phyloP scores from a whole-genome alignment of 35 echinoderm and acorn worm species.

The Ophiothrix spiculata region DNA sequence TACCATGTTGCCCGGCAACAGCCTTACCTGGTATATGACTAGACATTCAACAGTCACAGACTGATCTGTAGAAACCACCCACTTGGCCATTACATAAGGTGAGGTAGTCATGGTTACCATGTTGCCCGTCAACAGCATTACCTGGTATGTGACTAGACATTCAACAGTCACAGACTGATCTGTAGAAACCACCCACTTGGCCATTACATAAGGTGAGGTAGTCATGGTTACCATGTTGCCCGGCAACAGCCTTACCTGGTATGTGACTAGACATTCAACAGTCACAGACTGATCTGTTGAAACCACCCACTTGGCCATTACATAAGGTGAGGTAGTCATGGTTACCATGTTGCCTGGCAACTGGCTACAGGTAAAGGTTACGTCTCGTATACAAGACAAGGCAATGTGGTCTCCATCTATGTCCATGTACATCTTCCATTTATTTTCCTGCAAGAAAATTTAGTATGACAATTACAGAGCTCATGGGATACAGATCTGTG shows the following conservation, averaged over 20 bases:
- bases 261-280: conserved; percentile 42
- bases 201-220: too few species aligned
- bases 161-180: too few species aligned
- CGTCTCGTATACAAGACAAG: conserved; percentile 22
- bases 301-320: conserved; percentile 33
- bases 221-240: too few species aligned
- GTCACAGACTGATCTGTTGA: background rate
- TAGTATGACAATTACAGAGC: background rate
- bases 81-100: conserved; percentile 37
- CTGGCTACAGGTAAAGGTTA: background rate
- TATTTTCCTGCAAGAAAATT: conserved; percentile 26
- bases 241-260: conserved; percentile 38
- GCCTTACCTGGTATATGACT: conserved; percentile 35
- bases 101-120: conserved; percentile 13
- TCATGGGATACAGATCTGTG: background rate
- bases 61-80: background rate
- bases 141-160: too few species aligned
- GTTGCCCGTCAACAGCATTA: background rate
- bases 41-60: conserved; percentile 24
- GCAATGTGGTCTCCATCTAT: conserved; percentile 41
- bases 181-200: too few species aligned
- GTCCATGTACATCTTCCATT: conserved; percentile 62
- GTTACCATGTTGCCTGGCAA: conserved; percentile 2
- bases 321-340: conserved; percentile 23
- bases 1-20: background rate